Evolutionary conservation across 2,888 invertebrate genomes (phyloP), one percentile per base, ranked within the genome.

Genomic region (Macrophya annulata): DNA sequence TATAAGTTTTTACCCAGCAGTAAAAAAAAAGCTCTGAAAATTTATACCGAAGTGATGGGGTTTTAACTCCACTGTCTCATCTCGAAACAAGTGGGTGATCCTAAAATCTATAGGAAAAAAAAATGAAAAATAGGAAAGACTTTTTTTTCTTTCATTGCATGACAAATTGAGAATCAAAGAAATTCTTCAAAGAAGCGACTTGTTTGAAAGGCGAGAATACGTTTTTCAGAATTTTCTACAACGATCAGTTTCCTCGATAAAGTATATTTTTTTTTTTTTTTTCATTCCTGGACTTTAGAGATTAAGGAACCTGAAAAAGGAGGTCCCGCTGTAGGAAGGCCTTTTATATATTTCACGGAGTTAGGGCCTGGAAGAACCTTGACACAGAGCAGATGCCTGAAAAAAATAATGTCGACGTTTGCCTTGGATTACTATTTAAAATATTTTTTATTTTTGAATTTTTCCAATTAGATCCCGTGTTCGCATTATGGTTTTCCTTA

Each of bases 331-430:
- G 68, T 12, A 68, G 21, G 37, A 37, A 48, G 48, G 68, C 37
- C 37, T 68, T 37, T 37, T 68, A 68, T 37, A 68, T 68, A 68
- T 68, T 68, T 68, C 68, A 68, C 31, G 15, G 68, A 37, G 17
- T 12, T 6, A 31, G 31, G 68, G 68, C 25, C 62, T 37, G 68
- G 17, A 48, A 12, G 74, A 74, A 74, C 51, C 77, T 77, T n/a
- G 77, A 77, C 77, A 51, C 31, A 55, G 55, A 55, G 37, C 77
- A 77, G 77, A 77, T 51, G 77, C 51, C 72, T n/a, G 3, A 9
- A 15, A 43, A 51, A 77, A 76, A 76, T 76, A 10, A 48, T 31
- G 48, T 31, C 76, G 48, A 55, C 74, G n/a, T 74, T 74, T 45
- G 12, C 68, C 68, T 17, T 6, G 15, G 68, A 25, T 37, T 17